Conservation (phyloP, 2,888 invertebrate genomes). For the Cerastis rubricosa region DNA sequence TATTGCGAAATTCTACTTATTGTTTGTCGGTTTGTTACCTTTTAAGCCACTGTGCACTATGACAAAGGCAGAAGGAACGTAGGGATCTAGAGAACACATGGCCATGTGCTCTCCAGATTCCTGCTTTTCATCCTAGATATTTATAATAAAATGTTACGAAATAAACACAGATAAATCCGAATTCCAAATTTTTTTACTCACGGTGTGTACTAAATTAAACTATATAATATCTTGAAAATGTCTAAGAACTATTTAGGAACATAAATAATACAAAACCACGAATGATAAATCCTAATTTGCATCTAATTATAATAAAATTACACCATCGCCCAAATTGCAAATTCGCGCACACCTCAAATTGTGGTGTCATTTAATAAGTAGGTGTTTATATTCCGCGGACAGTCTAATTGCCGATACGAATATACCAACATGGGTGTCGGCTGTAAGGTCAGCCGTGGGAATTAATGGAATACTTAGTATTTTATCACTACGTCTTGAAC, state of each 20-base stretch:
- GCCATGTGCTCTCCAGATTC: background rate
- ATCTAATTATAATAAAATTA: constrained; percentile 66
- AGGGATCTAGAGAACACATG: background rate
- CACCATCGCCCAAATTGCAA: constrained; percentile 62
- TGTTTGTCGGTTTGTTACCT: background rate
- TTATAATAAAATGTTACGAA: background rate
- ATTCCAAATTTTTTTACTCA: background rate
- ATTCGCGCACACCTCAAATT: constrained; percentile 58
- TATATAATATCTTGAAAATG: background rate
- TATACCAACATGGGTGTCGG: constrained; percentile 48
- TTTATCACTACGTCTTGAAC: background rate
- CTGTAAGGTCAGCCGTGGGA: constrained; percentile 55
- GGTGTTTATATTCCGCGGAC: constrained; percentile 50
- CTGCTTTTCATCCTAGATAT: background rate
- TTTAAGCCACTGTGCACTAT: background rate
- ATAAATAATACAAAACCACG: background rate
- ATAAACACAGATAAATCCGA: background rate
- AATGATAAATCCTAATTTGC: constrained; percentile 44
- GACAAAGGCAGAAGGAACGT: background rate
- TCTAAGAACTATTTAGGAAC: constrained; percentile 6
- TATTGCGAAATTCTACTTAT: no score
- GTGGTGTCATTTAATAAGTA: constrained; percentile 68
- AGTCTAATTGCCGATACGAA: constrained; percentile 55
- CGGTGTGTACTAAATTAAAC: background rate
- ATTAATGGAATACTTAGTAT: constrained; percentile 37